Conservation (phyloP, 1,140 invertebrate genomes). For the Acromyrmex heyeri region DNA sequence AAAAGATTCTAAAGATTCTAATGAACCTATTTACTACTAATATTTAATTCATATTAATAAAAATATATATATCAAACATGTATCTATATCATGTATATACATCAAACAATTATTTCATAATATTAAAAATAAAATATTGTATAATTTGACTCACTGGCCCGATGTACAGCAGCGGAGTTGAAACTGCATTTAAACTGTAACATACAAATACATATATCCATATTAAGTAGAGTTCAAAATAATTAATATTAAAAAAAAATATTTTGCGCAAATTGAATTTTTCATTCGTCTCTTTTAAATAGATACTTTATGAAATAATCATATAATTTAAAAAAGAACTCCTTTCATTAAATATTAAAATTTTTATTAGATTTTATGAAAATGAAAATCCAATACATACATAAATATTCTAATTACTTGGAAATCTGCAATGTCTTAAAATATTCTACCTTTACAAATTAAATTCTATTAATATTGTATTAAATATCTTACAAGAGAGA, state of each 20-base stretch:
- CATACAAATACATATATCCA: neutral
- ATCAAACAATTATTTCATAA: neutral
- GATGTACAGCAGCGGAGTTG: neutral
- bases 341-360: neutral
- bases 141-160: neutral
- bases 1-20: too few relatives aligned
- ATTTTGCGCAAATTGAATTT: neutral
- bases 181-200: constrained; percentile 4
- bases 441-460: neutral
- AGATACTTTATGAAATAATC: constrained; percentile 2
- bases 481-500: neutral
- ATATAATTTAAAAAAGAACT: neutral
- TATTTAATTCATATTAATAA: neutral
- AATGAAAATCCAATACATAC: neutral
- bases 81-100: too few relatives aligned
- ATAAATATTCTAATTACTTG: neutral
- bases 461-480: neutral
- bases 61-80: neutral
- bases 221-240: neutral
- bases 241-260: constrained; percentile 1
- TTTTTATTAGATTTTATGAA: neutral
- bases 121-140: neutral
- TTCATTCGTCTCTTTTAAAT: neutral
- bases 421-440: neutral
- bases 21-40: too few relatives aligned